These are phyloP conservation scores for Trypoxylus dichotomus DNA, from an alignment of 1,140 invertebrate species.

Conservation along the genomic window DNA sequence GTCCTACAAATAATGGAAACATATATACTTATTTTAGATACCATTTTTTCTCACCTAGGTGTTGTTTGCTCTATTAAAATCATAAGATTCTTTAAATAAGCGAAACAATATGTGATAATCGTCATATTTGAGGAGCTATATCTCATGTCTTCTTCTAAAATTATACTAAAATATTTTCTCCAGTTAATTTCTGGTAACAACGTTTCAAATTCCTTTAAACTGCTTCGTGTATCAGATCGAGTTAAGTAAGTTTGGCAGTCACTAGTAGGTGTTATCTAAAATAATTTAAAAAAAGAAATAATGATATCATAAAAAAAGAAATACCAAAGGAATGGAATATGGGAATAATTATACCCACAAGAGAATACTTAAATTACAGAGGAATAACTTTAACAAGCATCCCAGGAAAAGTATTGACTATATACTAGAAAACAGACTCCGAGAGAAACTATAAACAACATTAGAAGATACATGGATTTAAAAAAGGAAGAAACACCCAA, in stretches of 20 bases:
- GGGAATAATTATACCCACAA: no score
- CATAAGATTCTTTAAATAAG: conserved; percentile 63
- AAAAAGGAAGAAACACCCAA: no score
- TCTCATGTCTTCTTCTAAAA: conserved; percentile 62
- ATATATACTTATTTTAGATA: conserved; percentile 5
- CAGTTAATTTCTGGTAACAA: conserved; percentile 79
- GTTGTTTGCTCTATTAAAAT: conserved; percentile 53
- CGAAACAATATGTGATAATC: conserved; percentile 73
- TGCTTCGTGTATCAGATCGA: conserved; percentile 38
- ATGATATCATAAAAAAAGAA: no score
- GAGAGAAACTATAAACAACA: no score
- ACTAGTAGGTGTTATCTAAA: background rate
- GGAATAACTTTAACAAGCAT: no score
- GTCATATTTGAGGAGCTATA: conserved; percentile 59
- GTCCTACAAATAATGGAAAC: conserved; percentile 53
- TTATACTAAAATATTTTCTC: conserved; percentile 70
- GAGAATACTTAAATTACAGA: no score
- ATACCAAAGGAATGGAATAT: no score
- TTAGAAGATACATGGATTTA: no score
- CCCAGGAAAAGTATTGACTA: no score
- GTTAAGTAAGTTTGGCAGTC: background rate
- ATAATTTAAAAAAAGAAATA: no score
- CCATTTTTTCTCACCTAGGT: conserved; percentile 50
- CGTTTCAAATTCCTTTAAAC: conserved; percentile 66
- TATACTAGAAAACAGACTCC: no score